Conservation (phyloP, 2,888 invertebrate species). For the Ceraclea dissimilis region DNA sequence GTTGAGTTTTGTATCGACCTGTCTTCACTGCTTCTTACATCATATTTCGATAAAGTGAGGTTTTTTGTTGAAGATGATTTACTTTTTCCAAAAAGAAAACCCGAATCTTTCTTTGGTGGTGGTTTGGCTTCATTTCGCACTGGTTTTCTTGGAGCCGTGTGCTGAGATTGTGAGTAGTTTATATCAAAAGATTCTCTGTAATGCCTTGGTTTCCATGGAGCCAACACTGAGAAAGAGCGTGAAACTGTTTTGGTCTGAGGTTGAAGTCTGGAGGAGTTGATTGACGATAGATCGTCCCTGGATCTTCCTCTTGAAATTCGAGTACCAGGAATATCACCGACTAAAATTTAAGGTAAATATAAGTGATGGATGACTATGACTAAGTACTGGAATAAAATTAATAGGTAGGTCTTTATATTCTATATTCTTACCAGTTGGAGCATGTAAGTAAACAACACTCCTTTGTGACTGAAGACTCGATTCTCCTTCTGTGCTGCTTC, state of each 20-base stretch:
- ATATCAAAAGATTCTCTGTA: slow-evolving; percentile 68
- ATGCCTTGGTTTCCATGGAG: slow-evolving; percentile 76
- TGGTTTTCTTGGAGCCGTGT: slow-evolving; percentile 13
- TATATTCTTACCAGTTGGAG: slow-evolving; percentile 60
- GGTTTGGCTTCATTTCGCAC: slow-evolving; percentile 14
- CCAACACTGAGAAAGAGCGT: slow-evolving; percentile 71
- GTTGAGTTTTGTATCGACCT: slow-evolving; percentile 38
- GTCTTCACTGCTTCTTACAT: slow-evolving; percentile 32
- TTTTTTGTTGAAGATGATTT: slow-evolving; percentile 45
- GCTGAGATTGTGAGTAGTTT: slow-evolving; percentile 63
- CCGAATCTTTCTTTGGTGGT: slow-evolving; percentile 21
- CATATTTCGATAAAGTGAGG: slow-evolving; percentile 25
- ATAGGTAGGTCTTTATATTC: neutral
- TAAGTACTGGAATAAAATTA: no score
- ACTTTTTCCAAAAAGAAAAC: slow-evolving; percentile 29
- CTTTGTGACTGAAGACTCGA: slow-evolving; percentile 74
- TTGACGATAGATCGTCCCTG: slow-evolving; percentile 66
- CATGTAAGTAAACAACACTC: slow-evolving; percentile 78
- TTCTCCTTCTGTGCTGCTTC: slow-evolving; percentile 67
- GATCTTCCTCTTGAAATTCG: slow-evolving; percentile 55
- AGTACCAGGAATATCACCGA: slow-evolving; percentile 79
- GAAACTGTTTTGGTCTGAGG: slow-evolving; percentile 66
- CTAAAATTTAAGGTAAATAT: slow-evolving; percentile 33
- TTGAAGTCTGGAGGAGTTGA: slow-evolving; percentile 52
- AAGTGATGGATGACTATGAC: no score